Conservation (phyloP, 2,888 invertebrate genomes). For the Rhimphoctona megacephalus region DNA sequence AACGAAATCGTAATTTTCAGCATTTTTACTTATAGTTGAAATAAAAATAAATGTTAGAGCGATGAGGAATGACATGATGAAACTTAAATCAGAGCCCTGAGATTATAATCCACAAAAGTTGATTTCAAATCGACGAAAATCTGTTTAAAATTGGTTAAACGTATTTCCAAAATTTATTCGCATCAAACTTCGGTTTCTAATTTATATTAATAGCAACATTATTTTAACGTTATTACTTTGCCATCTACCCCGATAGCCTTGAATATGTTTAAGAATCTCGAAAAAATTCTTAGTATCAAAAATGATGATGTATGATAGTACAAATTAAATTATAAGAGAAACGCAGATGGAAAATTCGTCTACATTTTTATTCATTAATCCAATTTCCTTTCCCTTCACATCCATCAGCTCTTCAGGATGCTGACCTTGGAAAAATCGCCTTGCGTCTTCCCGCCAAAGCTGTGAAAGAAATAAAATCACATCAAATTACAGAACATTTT, state of each 20-base stretch:
- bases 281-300: no score
- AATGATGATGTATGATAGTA: no score
- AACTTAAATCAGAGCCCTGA: no score
- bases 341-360: no score
- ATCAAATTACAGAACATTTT: neutral
- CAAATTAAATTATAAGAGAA: no score
- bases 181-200: neutral
- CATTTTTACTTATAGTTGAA: no score
- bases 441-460: neutral
- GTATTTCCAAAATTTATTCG: neutral
- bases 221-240: no score
- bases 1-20: neutral
- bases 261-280: no score
- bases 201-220: no score
- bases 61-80: no score
- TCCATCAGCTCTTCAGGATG: neutral
- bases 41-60: no score
- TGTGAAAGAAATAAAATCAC: neutral
- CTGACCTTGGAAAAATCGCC: neutral
- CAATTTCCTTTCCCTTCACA: neutral
- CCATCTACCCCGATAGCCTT: no score
- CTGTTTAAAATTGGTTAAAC: neutral
- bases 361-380: neutral
- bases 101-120: neutral
- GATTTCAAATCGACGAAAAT: neutral